These are phyloP conservation scores for Glossosoma conforme DNA, from an alignment of 1,140 invertebrate genomes.

Conservation along the genomic window DNA sequence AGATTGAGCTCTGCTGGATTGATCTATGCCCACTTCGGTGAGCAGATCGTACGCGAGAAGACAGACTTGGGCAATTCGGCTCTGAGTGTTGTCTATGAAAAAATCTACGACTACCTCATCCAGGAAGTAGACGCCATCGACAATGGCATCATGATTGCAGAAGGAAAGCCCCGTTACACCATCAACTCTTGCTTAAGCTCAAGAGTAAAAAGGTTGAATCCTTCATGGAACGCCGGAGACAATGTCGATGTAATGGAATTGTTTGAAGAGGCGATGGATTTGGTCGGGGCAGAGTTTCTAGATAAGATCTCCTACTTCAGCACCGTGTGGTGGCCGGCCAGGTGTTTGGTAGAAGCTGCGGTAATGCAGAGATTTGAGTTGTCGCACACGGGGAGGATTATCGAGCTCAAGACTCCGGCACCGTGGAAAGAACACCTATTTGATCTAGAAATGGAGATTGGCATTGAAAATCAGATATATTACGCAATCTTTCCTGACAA, in stretches of 20 bases:
- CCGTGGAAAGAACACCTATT: slow-evolving; percentile 91
- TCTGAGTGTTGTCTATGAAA: slow-evolving; percentile 64
- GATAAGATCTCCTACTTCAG: slow-evolving; percentile 65
- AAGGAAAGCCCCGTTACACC: slow-evolving; percentile 74
- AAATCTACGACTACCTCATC: slow-evolving; percentile 86
- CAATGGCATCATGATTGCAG: slow-evolving; percentile 81
- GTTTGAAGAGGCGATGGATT: slow-evolving; percentile 72
- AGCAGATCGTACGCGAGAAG: slow-evolving; percentile 63
- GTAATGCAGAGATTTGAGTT: slow-evolving; percentile 63
- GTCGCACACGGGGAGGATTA: slow-evolving; percentile 68
- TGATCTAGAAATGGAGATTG: slow-evolving; percentile 71
- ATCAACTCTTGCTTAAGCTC: slow-evolving; percentile 74
- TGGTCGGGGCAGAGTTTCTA: slow-evolving; percentile 79
- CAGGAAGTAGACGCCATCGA: slow-evolving; percentile 96
- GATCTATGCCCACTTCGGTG: slow-evolving; percentile 88
- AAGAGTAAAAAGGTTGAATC: slow-evolving; percentile 76
- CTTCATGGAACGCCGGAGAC: slow-evolving; percentile 75
- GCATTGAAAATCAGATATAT: slow-evolving; percentile 62
- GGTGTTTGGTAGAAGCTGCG: slow-evolving; percentile 65
- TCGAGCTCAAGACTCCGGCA: slow-evolving; percentile 62
- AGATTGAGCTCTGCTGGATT: slow-evolving; percentile 95
- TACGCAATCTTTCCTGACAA: slow-evolving; percentile 70
- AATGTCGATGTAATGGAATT: slow-evolving; percentile 50
- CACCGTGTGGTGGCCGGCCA: slow-evolving; percentile 79
- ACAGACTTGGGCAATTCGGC: slow-evolving; percentile 44